A percentile compares a stretch with the other conserved stretches of the same genome.
These are phyloP conservation scores for Ichneumoninae sp. DNA, from an alignment of 2,888 invertebrate species.

Conservation along the genomic window DNA sequence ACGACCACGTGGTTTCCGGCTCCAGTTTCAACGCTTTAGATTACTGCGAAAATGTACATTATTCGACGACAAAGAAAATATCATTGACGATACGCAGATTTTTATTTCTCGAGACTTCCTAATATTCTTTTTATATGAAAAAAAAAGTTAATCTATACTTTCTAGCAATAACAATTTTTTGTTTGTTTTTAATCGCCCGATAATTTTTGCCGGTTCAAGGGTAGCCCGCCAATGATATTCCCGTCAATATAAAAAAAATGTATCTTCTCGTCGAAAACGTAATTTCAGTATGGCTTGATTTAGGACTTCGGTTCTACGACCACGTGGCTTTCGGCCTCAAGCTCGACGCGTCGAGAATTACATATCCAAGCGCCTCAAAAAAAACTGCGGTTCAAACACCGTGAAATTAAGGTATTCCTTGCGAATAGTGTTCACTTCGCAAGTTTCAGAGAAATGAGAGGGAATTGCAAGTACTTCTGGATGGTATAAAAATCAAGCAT, in stretches of 20 bases:
- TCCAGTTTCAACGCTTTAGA: not conserved
- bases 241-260: not conserved
- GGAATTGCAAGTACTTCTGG: too few relatives aligned
- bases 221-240: not conserved
- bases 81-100: not conserved
- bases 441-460: too few relatives aligned
- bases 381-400: not conserved
- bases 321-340: not conserved
- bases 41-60: not conserved
- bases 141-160: conserved; percentile 1
- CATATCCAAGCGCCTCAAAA: not conserved
- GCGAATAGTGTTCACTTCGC: too few relatives aligned
- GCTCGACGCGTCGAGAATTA: not conserved
- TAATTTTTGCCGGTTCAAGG: not conserved
- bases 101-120: not conserved
- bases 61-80: not conserved
- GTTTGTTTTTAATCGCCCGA: not conserved
- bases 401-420: not conserved
- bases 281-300: not conserved
- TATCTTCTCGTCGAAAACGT: not conserved
- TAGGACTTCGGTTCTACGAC: not conserved
- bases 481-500: too few relatives aligned
- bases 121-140: not conserved
- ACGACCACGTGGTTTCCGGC: not conserved
- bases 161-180: conserved; percentile 4